Conservation (phyloP, 2,888 invertebrate genomes). For the Halocaridina rubra region DNA sequence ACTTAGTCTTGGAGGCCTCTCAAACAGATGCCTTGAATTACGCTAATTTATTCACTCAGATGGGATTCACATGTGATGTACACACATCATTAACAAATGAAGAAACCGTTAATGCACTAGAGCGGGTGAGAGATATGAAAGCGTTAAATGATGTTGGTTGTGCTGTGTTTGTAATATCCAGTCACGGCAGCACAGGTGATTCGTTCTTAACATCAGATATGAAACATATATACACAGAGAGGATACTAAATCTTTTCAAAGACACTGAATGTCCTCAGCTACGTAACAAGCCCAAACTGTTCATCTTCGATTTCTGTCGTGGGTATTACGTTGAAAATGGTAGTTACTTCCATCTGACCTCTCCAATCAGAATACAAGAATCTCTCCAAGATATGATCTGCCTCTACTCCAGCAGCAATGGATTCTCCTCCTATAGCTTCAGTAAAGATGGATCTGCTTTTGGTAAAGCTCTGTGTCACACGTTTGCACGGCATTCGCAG, state of each 20-base stretch:
- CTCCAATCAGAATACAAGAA: not conserved
- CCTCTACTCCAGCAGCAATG: constrained; percentile 1
- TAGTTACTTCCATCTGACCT: not conserved
- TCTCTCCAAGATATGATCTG: constrained; percentile 13
- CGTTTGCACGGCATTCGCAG: not conserved
- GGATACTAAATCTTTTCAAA: not conserved
- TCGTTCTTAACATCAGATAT: not conserved
- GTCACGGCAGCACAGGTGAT: not conserved
- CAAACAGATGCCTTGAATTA: not conserved
- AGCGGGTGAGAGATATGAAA: not conserved
- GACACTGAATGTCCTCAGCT: constrained; percentile 4
- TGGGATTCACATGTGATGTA: constrained; percentile 11
- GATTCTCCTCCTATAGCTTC: not conserved
- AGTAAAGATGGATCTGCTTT: constrained; percentile 12
- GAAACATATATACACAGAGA: not conserved
- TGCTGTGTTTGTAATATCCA: not conserved
- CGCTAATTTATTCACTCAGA: constrained; percentile 2
- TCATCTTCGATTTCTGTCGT: constrained; percentile 4
- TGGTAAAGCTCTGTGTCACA: not conserved
- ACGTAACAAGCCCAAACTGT: not conserved
- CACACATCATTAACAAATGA: constrained; percentile 1
- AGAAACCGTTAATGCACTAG: not conserved
- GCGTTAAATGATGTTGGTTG: not conserved
- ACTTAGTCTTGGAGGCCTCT: constrained; percentile 9
- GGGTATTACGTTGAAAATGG: not conserved